Percentiles rank a stretch among this genome's conserved stretches.
phyloP scores from a whole-genome alignment of 2,113 vertebrate genomes.

The Bostrychus sinensis region DNA sequence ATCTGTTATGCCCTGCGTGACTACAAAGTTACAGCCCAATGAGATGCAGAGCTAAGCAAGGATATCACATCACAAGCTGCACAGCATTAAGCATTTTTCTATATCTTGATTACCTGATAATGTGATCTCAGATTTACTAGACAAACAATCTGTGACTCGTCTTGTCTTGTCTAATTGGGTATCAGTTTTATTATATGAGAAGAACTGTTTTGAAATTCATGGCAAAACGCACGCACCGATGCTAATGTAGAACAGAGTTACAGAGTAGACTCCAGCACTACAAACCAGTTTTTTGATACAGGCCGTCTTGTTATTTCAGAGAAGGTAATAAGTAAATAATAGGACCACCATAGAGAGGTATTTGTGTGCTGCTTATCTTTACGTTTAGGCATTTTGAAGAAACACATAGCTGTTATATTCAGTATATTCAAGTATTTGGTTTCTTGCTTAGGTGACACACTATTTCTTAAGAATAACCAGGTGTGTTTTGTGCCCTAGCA shows the following conservation, averaged over 20 bases:
- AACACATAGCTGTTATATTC: no score
- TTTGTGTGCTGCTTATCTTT: no score
- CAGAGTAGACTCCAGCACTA: neutral
- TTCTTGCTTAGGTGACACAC: no score
- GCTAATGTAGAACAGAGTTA: neutral
- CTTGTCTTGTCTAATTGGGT: slow-evolving; percentile 59
- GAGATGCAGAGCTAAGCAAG: slow-evolving; percentile 43
- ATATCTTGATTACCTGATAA: slow-evolving; percentile 32
- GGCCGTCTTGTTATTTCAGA: no score
- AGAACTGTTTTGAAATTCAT: slow-evolving; percentile 19
- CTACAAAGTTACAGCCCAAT: slow-evolving; percentile 27
- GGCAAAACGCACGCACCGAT: neutral
- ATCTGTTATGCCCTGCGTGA: slow-evolving; percentile 53
- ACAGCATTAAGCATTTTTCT: slow-evolving; percentile 14
- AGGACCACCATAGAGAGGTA: no score
- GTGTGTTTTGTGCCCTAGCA: no score
- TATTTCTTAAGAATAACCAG: no score
- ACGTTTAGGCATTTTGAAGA: no score
- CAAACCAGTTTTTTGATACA: neutral
- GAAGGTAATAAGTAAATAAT: no score
- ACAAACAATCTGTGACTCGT: slow-evolving; percentile 34
- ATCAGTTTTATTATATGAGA: slow-evolving; percentile 19
- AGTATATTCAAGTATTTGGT: no score
- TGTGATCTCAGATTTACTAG: slow-evolving; percentile 28
- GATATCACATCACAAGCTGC: slow-evolving; percentile 39